A percentile compares a stretch with the other conserved stretches of the same genome.
Evolutionary conservation across 2,888 invertebrate genomes (phyloP).

Genomic region (Bibio marci): DNA sequence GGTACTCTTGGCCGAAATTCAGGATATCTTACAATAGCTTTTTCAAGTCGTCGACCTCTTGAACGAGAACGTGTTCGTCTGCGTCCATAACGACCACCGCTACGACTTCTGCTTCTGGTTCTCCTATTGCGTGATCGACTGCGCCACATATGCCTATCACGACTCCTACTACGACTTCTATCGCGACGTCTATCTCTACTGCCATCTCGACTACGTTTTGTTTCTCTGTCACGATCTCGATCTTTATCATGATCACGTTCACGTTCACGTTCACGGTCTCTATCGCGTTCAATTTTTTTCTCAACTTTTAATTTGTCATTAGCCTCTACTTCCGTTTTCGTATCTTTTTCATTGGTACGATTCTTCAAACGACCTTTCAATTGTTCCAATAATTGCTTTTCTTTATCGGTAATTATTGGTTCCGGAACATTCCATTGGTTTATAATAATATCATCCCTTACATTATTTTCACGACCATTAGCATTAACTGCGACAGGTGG

Average conservation of each 20-base stretch:
- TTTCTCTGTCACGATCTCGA: constrained; percentile 17
- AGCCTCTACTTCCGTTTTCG: constrained; percentile 22
- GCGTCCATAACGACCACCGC: constrained; percentile 11
- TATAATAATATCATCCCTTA: constrained; percentile 34
- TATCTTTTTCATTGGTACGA: constrained; percentile 11
- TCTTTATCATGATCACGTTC: constrained; percentile 22
- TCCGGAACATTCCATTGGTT: constrained; percentile 39
- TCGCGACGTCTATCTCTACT: constrained; percentile 14
- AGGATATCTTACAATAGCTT: constrained; percentile 24
- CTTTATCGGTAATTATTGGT: constrained; percentile 37
- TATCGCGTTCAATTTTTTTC: constrained; percentile 14
- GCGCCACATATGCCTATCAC: constrained; percentile 11
- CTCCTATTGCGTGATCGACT: constrained; percentile 11
- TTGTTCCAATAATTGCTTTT: constrained; percentile 37
- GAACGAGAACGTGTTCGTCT: constrained; percentile 16
- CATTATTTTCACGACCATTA: constrained; percentile 16
- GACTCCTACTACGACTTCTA: constrained; percentile 13
- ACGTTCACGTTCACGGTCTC: constrained; percentile 18
- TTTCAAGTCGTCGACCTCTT: constrained; percentile 19
- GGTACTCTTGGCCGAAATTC: constrained; percentile 26
- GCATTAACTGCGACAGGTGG: constrained; percentile 16
- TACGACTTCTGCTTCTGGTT: constrained; percentile 12
- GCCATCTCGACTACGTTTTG: constrained; percentile 14
- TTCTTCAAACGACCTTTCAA: constrained; percentile 14
- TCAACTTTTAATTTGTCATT: constrained; percentile 9